Percentiles rank a stretch among this genome's conserved stretches.
These are phyloP conservation scores for Kryptolebias marmoratus DNA, from an alignment of 2,113 vertebrate genomes.

Conservation along the genomic window DNA sequence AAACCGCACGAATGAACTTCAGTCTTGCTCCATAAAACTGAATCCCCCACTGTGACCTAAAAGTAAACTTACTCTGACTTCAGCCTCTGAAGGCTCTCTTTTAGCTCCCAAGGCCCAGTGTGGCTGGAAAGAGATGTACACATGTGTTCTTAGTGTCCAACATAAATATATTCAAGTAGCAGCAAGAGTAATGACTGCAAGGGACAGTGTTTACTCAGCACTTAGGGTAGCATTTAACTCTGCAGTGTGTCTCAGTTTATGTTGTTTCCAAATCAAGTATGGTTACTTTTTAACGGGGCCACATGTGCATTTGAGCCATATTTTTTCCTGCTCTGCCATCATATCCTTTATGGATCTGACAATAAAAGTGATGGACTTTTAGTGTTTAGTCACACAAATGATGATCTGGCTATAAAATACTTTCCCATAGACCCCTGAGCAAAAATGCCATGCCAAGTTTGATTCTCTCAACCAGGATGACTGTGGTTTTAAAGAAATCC, in stretches of 20 bases:
- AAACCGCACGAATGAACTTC: constrained; percentile 59
- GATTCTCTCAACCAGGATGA: constrained; percentile 28
- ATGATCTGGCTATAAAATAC: constrained; percentile 5
- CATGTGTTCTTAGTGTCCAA: constrained; percentile 57
- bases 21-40: constrained; percentile 66
- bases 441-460: constrained; percentile 57
- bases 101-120: constrained; percentile 41
- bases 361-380: constrained; percentile 6
- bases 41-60: constrained; percentile 65
- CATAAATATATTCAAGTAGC: constrained; percentile 70
- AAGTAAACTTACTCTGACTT: constrained; percentile 66
- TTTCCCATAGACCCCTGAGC: constrained; percentile 12
- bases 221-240: constrained; percentile 42
- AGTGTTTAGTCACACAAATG: constrained; percentile 33
- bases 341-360: constrained; percentile 27
- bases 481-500: constrained; percentile 27
- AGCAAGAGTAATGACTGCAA: constrained; percentile 56
- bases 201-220: constrained; percentile 62
- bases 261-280: constrained; percentile 18
- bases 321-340: constrained; percentile 10
- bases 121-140: constrained; percentile 65
- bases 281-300: constrained; percentile 23
- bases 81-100: constrained; percentile 38
- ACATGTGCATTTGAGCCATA: constrained; percentile 3
- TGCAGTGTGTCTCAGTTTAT: constrained; percentile 31